These are phyloP conservation scores for Adelognathus sp. DNA, from an alignment of 2,888 invertebrate genomes.

Conservation along the genomic window DNA sequence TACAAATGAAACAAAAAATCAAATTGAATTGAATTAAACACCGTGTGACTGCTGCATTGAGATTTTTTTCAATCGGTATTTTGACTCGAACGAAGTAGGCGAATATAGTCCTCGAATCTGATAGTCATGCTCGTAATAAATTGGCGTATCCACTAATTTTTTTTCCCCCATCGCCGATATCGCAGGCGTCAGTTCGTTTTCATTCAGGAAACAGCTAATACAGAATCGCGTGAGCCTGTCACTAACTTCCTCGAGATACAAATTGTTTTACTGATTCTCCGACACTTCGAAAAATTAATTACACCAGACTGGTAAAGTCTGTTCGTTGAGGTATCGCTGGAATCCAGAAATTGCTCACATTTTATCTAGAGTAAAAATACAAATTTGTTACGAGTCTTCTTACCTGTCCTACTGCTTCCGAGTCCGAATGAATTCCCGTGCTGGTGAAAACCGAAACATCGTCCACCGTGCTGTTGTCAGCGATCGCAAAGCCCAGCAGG, in stretches of 20 bases:
- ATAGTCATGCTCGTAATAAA: too few species aligned
- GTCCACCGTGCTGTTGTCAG: constrained; percentile 76
- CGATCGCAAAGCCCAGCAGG: constrained; percentile 72
- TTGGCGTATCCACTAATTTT: constrained; percentile 20
- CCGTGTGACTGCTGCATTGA: too few species aligned
- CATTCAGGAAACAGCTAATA: constrained; percentile 21
- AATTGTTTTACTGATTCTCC: constrained; percentile 3
- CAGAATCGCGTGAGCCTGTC: constrained; percentile 39
- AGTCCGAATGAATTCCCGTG: constrained; percentile 67
- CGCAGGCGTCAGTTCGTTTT: constrained; percentile 23
- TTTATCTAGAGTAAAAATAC: not conserved
- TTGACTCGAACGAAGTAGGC: too few species aligned
- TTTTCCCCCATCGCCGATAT: not conserved
- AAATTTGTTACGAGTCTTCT: constrained; percentile 20
- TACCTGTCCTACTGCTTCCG: constrained; percentile 74
- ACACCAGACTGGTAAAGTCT: not conserved
- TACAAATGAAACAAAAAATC: too few species aligned
- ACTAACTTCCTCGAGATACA: not conserved
- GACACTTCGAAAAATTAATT: constrained; percentile 23
- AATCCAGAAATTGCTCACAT: not conserved
- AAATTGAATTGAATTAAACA: too few species aligned
- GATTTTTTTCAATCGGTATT: too few species aligned
- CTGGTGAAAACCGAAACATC: constrained; percentile 67
- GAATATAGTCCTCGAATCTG: too few species aligned
- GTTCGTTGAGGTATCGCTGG: not conserved